Evolutionary conservation across 2,888 invertebrate species (phyloP).

Genomic region (Leptinotarsa peninsularis): DNA sequence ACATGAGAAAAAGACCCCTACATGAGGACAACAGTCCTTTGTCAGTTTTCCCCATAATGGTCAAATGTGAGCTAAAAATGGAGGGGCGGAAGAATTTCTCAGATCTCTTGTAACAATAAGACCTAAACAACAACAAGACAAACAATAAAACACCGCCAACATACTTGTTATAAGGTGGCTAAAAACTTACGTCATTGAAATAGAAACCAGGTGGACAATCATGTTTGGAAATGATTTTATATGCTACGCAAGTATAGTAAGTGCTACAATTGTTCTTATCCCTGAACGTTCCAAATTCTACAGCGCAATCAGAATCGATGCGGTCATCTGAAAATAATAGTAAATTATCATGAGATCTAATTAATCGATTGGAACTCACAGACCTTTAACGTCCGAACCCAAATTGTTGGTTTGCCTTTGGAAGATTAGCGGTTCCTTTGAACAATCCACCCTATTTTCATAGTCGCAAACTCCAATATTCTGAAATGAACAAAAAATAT

Average conservation of each 20-base stretch:
- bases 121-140: too few relatives aligned
- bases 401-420: not conserved
- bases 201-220: conserved; percentile 72
- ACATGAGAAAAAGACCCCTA: too few relatives aligned
- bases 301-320: conserved; percentile 65
- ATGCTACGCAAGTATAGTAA: conserved; percentile 73
- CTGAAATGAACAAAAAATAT: conserved; percentile 34
- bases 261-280: conserved; percentile 73
- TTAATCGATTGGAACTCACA: not conserved
- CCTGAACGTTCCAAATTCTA: conserved; percentile 73
- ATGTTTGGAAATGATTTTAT: conserved; percentile 68
- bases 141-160: too few relatives aligned
- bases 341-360: not conserved
- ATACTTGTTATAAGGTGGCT: too few relatives aligned
- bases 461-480: conserved; percentile 46
- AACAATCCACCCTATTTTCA: conserved; percentile 44
- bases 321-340: conserved; percentile 9
- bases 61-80: too few relatives aligned
- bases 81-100: too few relatives aligned
- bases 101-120: too few relatives aligned
- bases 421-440: conserved; percentile 29
- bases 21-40: too few relatives aligned
- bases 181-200: conserved; percentile 58
- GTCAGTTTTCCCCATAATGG: too few relatives aligned
- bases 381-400: not conserved